Evolutionary conservation across 2,113 vertebrate species (phyloP).

Genomic region (Ellobius talpinus): DNA sequence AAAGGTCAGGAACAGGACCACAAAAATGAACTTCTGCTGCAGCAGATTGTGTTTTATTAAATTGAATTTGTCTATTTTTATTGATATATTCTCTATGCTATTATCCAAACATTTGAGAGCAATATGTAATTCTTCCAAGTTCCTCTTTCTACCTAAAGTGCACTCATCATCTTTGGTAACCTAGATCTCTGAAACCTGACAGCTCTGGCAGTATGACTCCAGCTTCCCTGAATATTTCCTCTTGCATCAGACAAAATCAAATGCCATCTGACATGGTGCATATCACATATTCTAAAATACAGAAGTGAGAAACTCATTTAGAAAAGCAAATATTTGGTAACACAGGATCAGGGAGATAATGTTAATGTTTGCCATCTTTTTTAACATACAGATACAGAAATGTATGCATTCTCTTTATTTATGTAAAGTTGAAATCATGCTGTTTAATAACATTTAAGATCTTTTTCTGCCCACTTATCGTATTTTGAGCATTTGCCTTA

Average conservation of each 20-base stretch:
- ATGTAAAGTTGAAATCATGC: not conserved
- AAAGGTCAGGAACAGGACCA: not conserved
- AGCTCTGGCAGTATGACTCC: not conserved
- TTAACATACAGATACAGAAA: not conserved
- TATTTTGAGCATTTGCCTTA: not conserved
- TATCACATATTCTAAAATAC: slow-evolving; percentile 8
- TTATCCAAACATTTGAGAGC: not conserved
- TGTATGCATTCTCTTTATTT: not conserved
- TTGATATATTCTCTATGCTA: not conserved
- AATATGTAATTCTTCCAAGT: not conserved
- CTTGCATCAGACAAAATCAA: not conserved
- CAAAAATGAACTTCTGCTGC: not conserved
- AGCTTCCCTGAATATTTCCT: not conserved
- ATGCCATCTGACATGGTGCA: not conserved
- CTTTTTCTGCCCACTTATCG: not conserved
- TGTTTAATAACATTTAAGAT: not conserved
- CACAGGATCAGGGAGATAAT: not conserved
- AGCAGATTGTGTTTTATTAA: not conserved
- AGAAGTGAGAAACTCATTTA: not conserved
- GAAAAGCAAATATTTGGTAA: not conserved
- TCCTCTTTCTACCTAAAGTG: not conserved
- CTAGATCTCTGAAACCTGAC: slow-evolving; percentile 1
- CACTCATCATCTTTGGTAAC: not conserved
- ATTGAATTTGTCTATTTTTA: not conserved
- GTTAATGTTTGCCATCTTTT: not conserved